phyloP scores from a whole-genome alignment of 2,888 invertebrate genomes.

The Vesta saturnalis region DNA sequence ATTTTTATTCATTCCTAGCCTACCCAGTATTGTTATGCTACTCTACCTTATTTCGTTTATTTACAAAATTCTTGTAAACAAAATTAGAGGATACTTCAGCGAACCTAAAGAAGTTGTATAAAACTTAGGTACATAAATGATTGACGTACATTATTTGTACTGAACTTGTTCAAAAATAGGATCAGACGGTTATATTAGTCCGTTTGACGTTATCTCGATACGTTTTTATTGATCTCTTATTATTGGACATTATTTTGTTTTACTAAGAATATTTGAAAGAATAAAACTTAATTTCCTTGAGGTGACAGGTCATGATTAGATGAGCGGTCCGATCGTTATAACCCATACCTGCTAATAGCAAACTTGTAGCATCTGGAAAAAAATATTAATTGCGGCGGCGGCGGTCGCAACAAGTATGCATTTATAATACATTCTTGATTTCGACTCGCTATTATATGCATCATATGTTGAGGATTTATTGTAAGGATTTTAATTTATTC shows the following conservation, averaged over 20 bases:
- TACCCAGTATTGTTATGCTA: no score
- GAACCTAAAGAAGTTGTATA: no score
- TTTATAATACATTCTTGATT: conserved; percentile 59
- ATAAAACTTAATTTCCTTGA: conserved; percentile 47
- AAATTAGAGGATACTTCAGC: no score
- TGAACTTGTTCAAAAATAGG: conserved; percentile 22
- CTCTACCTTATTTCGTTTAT: no score
- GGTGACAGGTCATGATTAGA: conserved; percentile 58
- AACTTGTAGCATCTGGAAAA: conserved; percentile 51
- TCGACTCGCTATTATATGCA: conserved; percentile 52
- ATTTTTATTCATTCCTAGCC: no score
- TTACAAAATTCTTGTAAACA: no score
- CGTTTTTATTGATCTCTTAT: conserved; percentile 24
- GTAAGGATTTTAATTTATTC: conserved; percentile 62
- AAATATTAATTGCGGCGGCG: conserved; percentile 57
- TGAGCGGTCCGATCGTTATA: conserved; percentile 40
- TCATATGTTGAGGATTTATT: conserved; percentile 61
- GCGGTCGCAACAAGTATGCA: conserved; percentile 53
- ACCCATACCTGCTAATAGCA: conserved; percentile 47
- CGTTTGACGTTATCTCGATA: conserved; percentile 19
- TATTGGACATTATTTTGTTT: conserved; percentile 13
- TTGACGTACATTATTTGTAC: conserved; percentile 11
- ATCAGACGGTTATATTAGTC: conserved; percentile 14
- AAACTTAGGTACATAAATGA: background rate
- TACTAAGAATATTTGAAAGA: conserved; percentile 11